phyloP scores from a whole-genome alignment of 2,113 vertebrate genomes.

The Pterophyllum scalare region DNA sequence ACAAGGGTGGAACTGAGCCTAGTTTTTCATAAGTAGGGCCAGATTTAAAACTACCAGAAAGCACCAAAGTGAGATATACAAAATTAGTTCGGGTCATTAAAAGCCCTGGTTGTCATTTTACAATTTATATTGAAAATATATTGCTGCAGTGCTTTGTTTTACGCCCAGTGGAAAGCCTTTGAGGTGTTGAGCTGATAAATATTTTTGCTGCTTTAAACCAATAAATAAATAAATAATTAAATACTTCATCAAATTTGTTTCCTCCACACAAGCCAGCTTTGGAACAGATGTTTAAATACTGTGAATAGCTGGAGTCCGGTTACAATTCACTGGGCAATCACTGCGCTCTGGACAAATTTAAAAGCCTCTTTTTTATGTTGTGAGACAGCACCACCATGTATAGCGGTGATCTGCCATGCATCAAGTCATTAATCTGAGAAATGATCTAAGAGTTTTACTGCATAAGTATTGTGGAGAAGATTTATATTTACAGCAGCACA shows the following conservation, averaged over 20 bases:
- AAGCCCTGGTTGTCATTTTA: slow-evolving; percentile 30
- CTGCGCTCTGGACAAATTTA: background rate
- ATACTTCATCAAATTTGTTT: background rate
- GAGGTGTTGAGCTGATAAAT: slow-evolving; percentile 7
- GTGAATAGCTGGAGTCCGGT: background rate
- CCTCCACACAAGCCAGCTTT: background rate
- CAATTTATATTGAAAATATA: slow-evolving; percentile 7
- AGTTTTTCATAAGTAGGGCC: background rate
- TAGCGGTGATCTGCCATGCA: background rate
- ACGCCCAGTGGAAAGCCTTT: slow-evolving; percentile 25
- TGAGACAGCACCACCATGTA: slow-evolving; percentile 6
- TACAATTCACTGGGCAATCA: background rate
- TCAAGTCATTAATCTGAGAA: slow-evolving; percentile 37
- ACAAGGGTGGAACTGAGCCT: background rate
- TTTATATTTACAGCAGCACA: slow-evolving; percentile 52
- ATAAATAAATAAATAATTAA: background rate
- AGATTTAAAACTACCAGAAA: background rate
- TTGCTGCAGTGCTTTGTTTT: background rate
- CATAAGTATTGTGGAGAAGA: slow-evolving; percentile 12
- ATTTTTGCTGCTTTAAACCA: background rate
- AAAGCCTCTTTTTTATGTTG: background rate
- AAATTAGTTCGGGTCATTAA: background rate
- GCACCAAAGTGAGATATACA: background rate
- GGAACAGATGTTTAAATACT: slow-evolving; percentile 28
- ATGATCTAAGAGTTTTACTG: slow-evolving; percentile 17